Evolutionary conservation across 2,888 invertebrate species (phyloP), one percentile per base, ranked within the genome.

Genomic region (Ormyrus rosae): DNA sequence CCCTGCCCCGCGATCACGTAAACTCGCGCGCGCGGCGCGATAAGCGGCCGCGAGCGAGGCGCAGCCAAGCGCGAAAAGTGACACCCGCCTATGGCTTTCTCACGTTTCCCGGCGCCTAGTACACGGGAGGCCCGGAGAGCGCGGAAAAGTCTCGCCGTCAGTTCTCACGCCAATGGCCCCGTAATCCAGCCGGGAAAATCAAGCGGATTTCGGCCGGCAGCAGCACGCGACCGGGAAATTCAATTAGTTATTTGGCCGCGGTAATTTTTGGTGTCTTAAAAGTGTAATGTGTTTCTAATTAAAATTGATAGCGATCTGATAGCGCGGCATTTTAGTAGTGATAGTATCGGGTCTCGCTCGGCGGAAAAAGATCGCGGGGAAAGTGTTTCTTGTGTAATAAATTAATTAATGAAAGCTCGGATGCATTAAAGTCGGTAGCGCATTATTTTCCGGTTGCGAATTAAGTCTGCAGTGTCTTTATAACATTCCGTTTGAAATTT

Each of bases 1-100:
- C 71, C 74, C 61, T 34, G 55, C 10, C 34, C 10, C 34, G 13
- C 50, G 74, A 72, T 71, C 80, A 71, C 80, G 75, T 72, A 75
- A 78, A 82, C 34, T 34, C 70, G 64, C 11, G 51, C 8, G 51
- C 10, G 45, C 19, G 72, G 80, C 78, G 80, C 82, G 82, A 81
- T 82, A 83, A 81, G 45, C 55, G 7, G 13, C 13, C 46, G 65
- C 3, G 76, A 63, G 45, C 48, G 51, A 6, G 10, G 8, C n/a
- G 7, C 68, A 65, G 56, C 63, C 58, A 46, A 76, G 74, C 83
- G 82, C 84, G 81, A 83, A 83, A 83, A 83, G 82, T 83, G 81
- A 78, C 83, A 82, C 77, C 34, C 82, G 76, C 55, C 55, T 34
- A 64, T 60, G 77, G 64, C 63, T 78, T 79, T 83, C 79, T 79